phyloP scores from a whole-genome alignment of 2,113 vertebrate genomes.

The Pollachius pollachius region DNA sequence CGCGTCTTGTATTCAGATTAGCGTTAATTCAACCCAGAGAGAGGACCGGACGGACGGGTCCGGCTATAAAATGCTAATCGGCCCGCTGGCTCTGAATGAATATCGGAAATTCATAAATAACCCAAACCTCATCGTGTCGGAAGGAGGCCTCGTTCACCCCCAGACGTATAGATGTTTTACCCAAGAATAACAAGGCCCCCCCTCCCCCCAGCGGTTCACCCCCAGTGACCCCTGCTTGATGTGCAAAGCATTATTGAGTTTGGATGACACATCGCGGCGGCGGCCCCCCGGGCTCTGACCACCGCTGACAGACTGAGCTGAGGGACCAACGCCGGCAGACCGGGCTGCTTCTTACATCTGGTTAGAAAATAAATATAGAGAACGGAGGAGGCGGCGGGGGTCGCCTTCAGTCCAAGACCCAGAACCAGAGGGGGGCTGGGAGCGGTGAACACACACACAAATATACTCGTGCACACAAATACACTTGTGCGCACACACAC shows the following conservation, averaged over 20 bases:
- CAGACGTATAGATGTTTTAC: constrained; percentile 37
- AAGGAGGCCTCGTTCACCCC: constrained; percentile 26
- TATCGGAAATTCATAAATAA: constrained; percentile 4
- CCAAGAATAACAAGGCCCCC: constrained; percentile 42
- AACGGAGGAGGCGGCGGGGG: neutral
- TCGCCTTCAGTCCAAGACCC: neutral
- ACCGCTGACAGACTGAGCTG: constrained; percentile 60
- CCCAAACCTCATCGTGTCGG: constrained; percentile 44
- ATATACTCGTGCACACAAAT: no score
- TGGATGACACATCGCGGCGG: constrained; percentile 30
- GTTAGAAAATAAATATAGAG: neutral
- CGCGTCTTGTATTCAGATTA: constrained; percentile 38
- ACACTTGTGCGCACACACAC: no score
- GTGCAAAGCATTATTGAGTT: constrained; percentile 21
- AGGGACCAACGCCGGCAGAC: constrained; percentile 31
- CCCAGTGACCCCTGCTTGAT: constrained; percentile 36
- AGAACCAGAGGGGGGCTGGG: no score
- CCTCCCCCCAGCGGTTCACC: constrained; percentile 35
- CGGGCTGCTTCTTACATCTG: constrained; percentile 53
- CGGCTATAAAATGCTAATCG: constrained; percentile 30
- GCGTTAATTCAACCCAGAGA: constrained; percentile 23
- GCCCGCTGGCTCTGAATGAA: constrained; percentile 13
- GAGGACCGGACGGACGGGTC: constrained; percentile 21
- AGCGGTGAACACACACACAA: no score
- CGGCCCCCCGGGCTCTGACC: constrained; percentile 26